phyloP scores from a whole-genome alignment of 2,113 vertebrate genomes.

The Oenanthe melanoleuca region DNA sequence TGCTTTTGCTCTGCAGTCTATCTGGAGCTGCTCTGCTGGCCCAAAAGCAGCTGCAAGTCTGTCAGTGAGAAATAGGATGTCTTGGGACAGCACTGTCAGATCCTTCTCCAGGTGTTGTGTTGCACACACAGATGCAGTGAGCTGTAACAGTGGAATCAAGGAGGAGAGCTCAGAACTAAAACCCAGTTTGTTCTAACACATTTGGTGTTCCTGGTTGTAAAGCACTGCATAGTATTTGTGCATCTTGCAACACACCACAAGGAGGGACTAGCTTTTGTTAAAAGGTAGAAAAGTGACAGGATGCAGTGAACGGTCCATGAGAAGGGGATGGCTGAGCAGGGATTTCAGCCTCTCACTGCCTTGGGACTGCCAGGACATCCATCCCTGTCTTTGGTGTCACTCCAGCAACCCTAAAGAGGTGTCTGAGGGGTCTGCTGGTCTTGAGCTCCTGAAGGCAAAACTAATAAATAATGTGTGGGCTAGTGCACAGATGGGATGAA shows the following conservation, averaged over 20 bases:
- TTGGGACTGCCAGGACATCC: not conserved
- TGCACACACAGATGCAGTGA: not conserved
- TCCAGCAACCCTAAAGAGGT: not conserved
- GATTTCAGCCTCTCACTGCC: not conserved
- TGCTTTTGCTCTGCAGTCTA: not conserved
- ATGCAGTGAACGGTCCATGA: not conserved
- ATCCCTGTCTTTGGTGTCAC: not conserved
- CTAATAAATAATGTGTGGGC: not conserved
- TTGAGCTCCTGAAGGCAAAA: not conserved
- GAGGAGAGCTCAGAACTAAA: not conserved
- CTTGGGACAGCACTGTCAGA: rapidly evolving
- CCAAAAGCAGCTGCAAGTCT: not conserved
- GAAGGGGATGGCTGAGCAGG: not conserved
- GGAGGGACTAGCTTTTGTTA: not conserved
- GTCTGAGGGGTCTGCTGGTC: not conserved
- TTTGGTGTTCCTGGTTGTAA: not conserved
- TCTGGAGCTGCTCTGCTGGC: not conserved
- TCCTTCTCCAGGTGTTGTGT: not conserved
- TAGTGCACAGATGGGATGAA: not conserved
- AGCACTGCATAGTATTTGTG: not conserved
- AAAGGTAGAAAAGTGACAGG: not conserved
- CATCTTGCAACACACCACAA: not conserved
- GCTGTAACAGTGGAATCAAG: not conserved
- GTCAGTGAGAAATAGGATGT: not conserved
- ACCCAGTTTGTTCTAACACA: not conserved